Percentiles rank a stretch among this genome's conserved stretches.
Conservation (phyloP, 2,113 vertebrate genomes). For the Cochlearius cochlearius region DNA sequence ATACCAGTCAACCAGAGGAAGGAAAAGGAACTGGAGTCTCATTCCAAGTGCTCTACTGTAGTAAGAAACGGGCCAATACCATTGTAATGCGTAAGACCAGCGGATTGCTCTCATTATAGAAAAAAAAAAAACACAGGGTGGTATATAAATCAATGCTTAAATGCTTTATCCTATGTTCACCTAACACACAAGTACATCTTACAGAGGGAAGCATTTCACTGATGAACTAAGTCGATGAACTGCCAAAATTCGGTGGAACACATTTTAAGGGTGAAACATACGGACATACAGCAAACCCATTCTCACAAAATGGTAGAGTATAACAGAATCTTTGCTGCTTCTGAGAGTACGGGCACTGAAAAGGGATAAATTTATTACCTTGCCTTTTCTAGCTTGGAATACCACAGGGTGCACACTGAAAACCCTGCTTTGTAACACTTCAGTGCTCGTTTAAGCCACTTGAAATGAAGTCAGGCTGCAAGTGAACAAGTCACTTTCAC, state of each 20-base stretch:
- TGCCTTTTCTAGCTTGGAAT: neutral
- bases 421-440: neutral
- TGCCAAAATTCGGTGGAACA: neutral
- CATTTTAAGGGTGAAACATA: neutral
- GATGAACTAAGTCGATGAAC: neutral
- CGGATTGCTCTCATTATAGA: neutral
- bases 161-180: neutral
- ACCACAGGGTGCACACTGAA: neutral
- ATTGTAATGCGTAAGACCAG: neutral
- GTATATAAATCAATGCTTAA: neutral
- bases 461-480: neutral
- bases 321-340: neutral
- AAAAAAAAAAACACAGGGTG: neutral
- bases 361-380: neutral
- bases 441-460: neutral
- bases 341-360: neutral
- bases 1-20: neutral
- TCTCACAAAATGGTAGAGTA: neutral
- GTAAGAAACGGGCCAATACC: fast-evolving
- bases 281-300: fast-evolving
- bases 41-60: neutral
- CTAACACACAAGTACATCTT: neutral
- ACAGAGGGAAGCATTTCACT: neutral
- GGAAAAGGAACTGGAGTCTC: neutral
- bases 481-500: neutral